Conservation (phyloP, 1,140 invertebrate genomes). For the Rhopalosiphum maidis region DNA sequence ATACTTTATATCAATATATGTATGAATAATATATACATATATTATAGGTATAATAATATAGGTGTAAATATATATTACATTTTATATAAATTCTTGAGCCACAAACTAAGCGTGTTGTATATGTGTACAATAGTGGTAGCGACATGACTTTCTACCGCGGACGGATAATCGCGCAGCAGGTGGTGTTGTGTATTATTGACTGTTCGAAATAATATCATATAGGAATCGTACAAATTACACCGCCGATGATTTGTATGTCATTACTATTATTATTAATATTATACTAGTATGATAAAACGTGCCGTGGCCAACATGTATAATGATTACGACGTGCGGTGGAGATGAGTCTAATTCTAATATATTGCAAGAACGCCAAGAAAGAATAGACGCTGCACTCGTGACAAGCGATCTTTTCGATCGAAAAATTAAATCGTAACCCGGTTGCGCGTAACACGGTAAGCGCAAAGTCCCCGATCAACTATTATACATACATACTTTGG, state of each 20-base stretch:
- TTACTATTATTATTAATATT: neutral
- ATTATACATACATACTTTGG: neutral
- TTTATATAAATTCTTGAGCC: neutral
- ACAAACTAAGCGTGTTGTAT: neutral
- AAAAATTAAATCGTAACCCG: neutral
- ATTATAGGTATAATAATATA: neutral
- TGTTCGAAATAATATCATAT: neutral
- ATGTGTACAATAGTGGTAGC: neutral
- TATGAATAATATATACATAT: too few relatives aligned
- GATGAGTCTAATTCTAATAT: neutral
- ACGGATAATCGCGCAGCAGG: neutral
- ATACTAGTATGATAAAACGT: neutral
- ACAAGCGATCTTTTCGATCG: neutral
- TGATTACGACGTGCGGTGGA: neutral
- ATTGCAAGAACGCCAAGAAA: neutral
- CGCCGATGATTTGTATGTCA: neutral
- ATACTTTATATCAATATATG: too few relatives aligned
- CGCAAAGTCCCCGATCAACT: neutral
- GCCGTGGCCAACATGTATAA: neutral
- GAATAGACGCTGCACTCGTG: neutral
- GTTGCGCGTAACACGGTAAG: slow-evolving; percentile 23
- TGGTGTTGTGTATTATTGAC: neutral
- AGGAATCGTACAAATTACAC: neutral
- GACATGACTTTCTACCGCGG: neutral
- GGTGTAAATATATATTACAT: neutral